Evolutionary conservation across 1,140 invertebrate species (phyloP).

Genomic region (Macrobrachium nipponense): DNA sequence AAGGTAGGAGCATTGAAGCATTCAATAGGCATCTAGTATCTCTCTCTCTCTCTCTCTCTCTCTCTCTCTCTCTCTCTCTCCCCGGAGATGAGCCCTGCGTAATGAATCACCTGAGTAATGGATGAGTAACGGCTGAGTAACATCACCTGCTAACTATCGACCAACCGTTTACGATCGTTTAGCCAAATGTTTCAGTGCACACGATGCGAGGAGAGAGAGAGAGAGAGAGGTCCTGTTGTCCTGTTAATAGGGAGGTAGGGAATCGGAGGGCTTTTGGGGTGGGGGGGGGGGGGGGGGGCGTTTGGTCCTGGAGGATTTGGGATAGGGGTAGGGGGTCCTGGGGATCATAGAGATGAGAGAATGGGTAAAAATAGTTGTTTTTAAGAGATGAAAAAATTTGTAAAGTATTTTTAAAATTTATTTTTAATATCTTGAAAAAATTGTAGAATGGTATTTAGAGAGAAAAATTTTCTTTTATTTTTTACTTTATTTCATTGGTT

Average conservation of each 20-base stretch:
- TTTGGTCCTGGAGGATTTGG: background rate
- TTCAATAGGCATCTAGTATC: no score
- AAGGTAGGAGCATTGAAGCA: no score
- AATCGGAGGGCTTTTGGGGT: background rate
- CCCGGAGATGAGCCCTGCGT: background rate
- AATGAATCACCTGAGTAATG: conserved; percentile 14
- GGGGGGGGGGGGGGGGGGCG: background rate
- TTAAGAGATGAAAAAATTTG: no score
- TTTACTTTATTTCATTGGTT: no score
- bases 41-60: background rate
- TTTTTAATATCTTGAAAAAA: no score
- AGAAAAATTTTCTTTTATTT: no score
- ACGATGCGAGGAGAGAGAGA: background rate
- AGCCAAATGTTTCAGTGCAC: conserved; percentile 4
- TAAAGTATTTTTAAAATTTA: no score
- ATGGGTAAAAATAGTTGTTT: background rate
- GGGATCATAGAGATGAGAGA: background rate
- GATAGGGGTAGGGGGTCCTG: background rate
- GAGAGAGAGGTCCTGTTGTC: background rate
- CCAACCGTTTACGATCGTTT: conserved; percentile 25
- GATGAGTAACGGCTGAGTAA: conserved; percentile 2
- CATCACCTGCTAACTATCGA: conserved; percentile 17
- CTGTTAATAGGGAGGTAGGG: no score
- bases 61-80: background rate
- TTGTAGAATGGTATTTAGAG: no score